These are phyloP conservation scores for Narcine bancroftii DNA, from an alignment of 2,113 vertebrate genomes.

Conservation along the genomic window DNA sequence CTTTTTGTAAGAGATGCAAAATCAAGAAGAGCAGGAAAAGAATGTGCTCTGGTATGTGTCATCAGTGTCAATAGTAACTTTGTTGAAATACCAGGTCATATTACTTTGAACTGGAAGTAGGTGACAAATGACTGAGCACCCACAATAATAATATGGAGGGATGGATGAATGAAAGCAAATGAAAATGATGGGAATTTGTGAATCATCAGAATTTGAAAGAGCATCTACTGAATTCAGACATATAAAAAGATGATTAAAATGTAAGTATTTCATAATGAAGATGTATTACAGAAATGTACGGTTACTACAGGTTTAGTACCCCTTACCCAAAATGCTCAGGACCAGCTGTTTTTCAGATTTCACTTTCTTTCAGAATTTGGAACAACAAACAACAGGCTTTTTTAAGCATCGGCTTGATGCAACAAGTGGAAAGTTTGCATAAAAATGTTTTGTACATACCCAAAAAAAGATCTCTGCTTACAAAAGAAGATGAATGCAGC, in stretches of 20 bases:
- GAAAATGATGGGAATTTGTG: conserved; percentile 9
- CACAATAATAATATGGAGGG: conserved; percentile 18
- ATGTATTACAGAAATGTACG: not conserved
- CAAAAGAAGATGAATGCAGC: too few relatives aligned
- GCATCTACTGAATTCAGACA: not conserved
- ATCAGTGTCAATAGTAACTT: not conserved
- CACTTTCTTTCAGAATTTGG: too few relatives aligned
- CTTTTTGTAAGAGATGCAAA: conserved; percentile 8
- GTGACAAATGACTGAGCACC: conserved; percentile 1
- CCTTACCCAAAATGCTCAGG: too few relatives aligned
- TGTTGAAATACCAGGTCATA: not conserved
- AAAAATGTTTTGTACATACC: too few relatives aligned
- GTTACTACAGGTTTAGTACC: too few relatives aligned
- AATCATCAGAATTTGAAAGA: not conserved
- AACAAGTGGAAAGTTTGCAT: too few relatives aligned
- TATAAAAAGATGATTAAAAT: not conserved
- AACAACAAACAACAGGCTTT: too few relatives aligned
- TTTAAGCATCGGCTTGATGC: too few relatives aligned
- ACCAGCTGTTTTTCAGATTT: too few relatives aligned
- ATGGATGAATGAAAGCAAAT: not conserved
- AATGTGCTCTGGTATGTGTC: not conserved
- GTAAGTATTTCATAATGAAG: not conserved
- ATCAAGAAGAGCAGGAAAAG: not conserved
- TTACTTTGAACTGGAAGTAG: conserved; percentile 1
- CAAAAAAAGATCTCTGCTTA: too few relatives aligned